Evolutionary conservation across 2,797 vertebrate species (phyloP).

Genomic region (Paramormyrops hopkinsi): DNA sequence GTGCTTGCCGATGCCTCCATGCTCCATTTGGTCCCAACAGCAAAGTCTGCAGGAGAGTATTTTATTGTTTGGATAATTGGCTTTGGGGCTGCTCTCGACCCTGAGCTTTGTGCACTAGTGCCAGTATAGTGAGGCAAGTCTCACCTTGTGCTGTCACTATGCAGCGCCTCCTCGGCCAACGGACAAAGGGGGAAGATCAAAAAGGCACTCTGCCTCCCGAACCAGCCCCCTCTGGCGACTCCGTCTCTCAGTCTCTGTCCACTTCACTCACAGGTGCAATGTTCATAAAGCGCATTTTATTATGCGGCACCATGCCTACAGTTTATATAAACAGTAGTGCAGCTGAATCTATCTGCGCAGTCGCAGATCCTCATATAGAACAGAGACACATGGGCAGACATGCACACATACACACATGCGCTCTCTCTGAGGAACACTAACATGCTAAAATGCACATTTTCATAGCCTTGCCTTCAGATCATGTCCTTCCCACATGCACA

Average conservation of each 20-base stretch:
- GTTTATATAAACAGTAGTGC: neutral
- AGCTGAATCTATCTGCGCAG: neutral
- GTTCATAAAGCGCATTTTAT: neutral
- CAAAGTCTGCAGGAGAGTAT: neutral
- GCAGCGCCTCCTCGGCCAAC: neutral
- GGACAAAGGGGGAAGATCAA: neutral
- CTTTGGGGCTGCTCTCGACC: neutral
- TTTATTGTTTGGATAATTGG: neutral
- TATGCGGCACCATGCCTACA: neutral
- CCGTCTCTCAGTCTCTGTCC: neutral
- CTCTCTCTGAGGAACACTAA: neutral
- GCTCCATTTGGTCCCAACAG: neutral
- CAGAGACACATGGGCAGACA: neutral
- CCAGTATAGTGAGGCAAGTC: neutral
- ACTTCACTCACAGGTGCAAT: neutral
- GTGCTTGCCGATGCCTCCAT: neutral
- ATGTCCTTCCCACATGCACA: neutral
- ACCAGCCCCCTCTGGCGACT: neutral
- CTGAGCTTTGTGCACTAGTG: neutral
- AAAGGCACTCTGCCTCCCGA: neutral
- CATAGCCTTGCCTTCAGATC: neutral
- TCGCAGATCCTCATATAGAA: neutral
- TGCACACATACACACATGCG: neutral
- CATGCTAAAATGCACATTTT: neutral
- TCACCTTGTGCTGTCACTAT: neutral